Percentiles rank a stretch among this genome's conserved stretches.
phyloP scores from a whole-genome alignment of 2,888 invertebrate species.

The Abrostola tripartita region DNA sequence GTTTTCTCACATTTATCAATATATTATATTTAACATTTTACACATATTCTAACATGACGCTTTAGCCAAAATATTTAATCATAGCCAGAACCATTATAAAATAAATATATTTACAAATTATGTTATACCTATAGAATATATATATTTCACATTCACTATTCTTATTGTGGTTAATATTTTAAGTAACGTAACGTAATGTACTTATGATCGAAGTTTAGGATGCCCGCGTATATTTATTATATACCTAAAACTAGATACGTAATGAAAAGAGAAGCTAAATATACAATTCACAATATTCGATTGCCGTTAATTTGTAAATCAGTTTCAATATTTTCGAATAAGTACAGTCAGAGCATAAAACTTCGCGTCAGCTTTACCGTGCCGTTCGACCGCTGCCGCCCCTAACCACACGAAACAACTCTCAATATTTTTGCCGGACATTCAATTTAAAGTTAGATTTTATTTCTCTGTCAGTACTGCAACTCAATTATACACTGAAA shows the following conservation, averaged over 20 bases:
- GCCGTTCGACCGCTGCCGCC: neutral
- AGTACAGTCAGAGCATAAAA: conserved; percentile 6
- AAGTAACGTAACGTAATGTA: neutral
- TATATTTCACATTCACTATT: no score
- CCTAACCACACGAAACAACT: neutral
- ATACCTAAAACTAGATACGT: no score
- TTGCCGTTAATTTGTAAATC: no score
- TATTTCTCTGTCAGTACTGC: neutral
- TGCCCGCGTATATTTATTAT: conserved; percentile 1
- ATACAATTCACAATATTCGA: no score
- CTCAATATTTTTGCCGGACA: neutral
- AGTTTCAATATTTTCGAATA: neutral
- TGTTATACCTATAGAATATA: no score
- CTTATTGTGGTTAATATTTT: no score
- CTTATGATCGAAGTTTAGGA: conserved; percentile 7
- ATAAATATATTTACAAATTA: neutral
- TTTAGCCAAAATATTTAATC: conserved; percentile 5
- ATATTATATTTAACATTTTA: neutral
- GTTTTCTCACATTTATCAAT: conserved; percentile 7
- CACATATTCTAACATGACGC: neutral
- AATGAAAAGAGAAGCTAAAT: no score
- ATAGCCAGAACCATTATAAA: neutral
- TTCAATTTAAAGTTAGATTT: conserved; percentile 6
- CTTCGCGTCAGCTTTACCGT: neutral
- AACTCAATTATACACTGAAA: conserved; percentile 12